phyloP scores from a whole-genome alignment of 2,888 invertebrate genomes.

The Caenorhabditis sp. region DNA sequence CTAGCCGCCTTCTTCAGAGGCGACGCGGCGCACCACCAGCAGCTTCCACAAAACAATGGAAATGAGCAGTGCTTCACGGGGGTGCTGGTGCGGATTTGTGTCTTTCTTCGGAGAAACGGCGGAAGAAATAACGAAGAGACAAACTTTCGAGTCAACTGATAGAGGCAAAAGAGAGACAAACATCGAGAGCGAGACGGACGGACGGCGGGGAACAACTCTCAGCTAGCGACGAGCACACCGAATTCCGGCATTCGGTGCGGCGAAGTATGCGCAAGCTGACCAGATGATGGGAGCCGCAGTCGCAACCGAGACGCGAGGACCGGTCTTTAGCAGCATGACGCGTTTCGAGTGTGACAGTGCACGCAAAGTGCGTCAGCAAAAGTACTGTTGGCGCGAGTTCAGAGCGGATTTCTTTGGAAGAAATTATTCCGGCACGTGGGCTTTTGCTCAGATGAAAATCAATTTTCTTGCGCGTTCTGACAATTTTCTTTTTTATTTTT shows the following conservation, averaged over 20 bases:
- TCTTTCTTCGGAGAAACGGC: slow-evolving; percentile 17
- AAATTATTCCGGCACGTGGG: neutral
- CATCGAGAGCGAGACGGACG: slow-evolving; percentile 17
- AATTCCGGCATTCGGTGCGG: slow-evolving; percentile 44
- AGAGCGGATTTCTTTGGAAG: neutral
- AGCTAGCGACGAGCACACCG: slow-evolving; percentile 31
- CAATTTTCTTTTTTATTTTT: no score
- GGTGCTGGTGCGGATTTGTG: slow-evolving; percentile 21
- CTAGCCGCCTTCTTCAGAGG: slow-evolving; percentile 36
- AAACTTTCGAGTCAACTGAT: slow-evolving; percentile 53
- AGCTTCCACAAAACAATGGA: slow-evolving; percentile 29
- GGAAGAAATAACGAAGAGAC: slow-evolving; percentile 33
- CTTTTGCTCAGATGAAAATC: neutral
- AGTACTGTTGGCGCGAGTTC: neutral
- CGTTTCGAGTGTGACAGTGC: slow-evolving; percentile 40
- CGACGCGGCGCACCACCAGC: slow-evolving; percentile 14
- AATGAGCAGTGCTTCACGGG: slow-evolving; percentile 48
- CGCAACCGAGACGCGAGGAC: slow-evolving; percentile 44
- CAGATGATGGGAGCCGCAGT: slow-evolving; percentile 56
- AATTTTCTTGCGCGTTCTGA: neutral
- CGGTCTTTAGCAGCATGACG: slow-evolving; percentile 48
- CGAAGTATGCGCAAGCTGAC: slow-evolving; percentile 21
- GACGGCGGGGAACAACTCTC: no score
- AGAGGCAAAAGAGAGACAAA: slow-evolving; percentile 55
- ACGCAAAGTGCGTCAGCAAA: slow-evolving; percentile 26